phyloP scores from a whole-genome alignment of 2,113 vertebrate species.

The Bujurquina vittata region DNA sequence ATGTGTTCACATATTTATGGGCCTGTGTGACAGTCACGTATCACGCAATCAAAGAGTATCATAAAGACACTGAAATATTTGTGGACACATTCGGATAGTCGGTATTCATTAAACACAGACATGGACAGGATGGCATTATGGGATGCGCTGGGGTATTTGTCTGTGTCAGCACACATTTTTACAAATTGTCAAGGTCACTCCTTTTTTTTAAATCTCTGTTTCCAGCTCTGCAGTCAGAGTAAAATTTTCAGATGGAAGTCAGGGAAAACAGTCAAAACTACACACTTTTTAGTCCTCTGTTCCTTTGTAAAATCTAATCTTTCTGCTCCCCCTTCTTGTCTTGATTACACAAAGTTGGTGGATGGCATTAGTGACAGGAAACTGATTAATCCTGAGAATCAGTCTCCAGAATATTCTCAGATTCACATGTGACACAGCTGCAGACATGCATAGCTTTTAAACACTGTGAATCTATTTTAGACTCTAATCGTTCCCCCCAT shows the following conservation, averaged over 20 bases:
- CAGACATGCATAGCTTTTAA: constrained; percentile 11
- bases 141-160: background rate
- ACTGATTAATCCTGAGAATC: constrained; percentile 62
- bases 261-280: constrained; percentile 7
- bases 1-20: constrained; percentile 18
- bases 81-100: background rate
- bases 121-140: background rate
- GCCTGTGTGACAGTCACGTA: constrained; percentile 4
- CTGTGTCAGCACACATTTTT: background rate
- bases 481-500: background rate
- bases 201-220: background rate
- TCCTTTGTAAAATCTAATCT: constrained; percentile 11
- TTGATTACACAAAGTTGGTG: constrained; percentile 60
- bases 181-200: constrained; percentile 25
- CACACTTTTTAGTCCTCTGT: constrained; percentile 34
- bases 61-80: constrained; percentile 18
- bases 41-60: constrained; percentile 41
- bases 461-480: constrained; percentile 19
- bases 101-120: background rate
- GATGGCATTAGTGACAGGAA: constrained; percentile 47
- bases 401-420: constrained; percentile 34
- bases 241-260: constrained; percentile 27
- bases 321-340: constrained; percentile 3
- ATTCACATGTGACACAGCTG: constrained; percentile 26
- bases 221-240: constrained; percentile 6